Conservation (phyloP, 2,888 invertebrate genomes). For the Ennomos erosarius region DNA sequence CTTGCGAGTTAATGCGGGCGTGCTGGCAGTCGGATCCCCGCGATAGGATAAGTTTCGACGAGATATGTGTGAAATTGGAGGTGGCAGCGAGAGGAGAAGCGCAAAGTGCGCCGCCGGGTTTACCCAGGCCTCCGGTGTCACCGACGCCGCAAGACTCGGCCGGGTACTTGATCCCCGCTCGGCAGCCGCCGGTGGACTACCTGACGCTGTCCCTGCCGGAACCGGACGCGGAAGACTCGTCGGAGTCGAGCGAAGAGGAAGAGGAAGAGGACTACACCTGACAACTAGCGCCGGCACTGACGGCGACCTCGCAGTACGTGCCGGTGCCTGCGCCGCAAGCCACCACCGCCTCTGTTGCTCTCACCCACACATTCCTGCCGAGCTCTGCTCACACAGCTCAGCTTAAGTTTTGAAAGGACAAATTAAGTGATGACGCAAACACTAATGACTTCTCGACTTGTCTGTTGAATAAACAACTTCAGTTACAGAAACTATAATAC, state of each 20-base stretch:
- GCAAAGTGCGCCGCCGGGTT: constrained; percentile 58
- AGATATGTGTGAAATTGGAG: constrained; percentile 88
- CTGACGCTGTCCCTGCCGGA: constrained; percentile 82
- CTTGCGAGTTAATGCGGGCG: constrained; percentile 90
- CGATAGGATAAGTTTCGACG: constrained; percentile 89
- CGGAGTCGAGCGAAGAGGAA: constrained; percentile 70
- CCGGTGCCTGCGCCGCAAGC: constrained; percentile 59
- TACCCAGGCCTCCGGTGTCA: constrained; percentile 82
- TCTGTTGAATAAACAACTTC: no score
- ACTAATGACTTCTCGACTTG: no score
- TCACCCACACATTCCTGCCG: constrained; percentile 67
- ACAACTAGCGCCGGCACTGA: constrained; percentile 47
- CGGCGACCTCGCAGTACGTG: constrained; percentile 63
- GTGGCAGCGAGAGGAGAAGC: constrained; percentile 69
- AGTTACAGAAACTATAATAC: constrained; percentile 10
- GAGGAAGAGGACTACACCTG: constrained; percentile 77
- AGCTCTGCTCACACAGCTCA: constrained; percentile 46
- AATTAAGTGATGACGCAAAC: not conserved
- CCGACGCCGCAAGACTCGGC: constrained; percentile 87
- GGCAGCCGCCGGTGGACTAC: constrained; percentile 82
- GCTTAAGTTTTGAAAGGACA: constrained; percentile 52
- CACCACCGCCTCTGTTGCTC: constrained; percentile 35
- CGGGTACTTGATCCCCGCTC: constrained; percentile 88
- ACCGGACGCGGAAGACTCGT: constrained; percentile 61
- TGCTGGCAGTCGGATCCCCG: constrained; percentile 94